Percentiles rank a stretch among this genome's conserved stretches.
Evolutionary conservation across 2,797 vertebrate species (phyloP).

Genomic region (Brachyalestes nurse): DNA sequence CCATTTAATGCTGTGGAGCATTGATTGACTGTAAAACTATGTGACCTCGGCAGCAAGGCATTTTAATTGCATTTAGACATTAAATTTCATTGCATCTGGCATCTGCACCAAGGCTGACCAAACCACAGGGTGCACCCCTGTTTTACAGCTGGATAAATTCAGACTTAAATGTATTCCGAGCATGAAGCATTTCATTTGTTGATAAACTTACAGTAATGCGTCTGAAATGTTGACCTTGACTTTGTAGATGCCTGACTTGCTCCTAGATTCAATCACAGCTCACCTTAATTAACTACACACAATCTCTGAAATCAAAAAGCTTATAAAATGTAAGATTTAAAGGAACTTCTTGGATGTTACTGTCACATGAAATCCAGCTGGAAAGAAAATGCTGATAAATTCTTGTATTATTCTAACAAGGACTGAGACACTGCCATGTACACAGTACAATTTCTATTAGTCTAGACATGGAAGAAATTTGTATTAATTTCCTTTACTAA

Average conservation of each 20-base stretch:
- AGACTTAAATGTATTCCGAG: constrained; percentile 15
- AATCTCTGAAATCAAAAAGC: constrained; percentile 29
- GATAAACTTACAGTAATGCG: constrained; percentile 28
- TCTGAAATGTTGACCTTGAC: constrained; percentile 6
- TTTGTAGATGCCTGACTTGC: background rate
- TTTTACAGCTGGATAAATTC: constrained; percentile 15
- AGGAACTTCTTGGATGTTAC: constrained; percentile 31
- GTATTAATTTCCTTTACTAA: constrained; percentile 50
- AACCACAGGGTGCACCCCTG: constrained; percentile 21
- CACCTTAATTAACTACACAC: constrained; percentile 50
- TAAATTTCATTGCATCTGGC: constrained; percentile 36
- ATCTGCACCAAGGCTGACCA: constrained; percentile 31
- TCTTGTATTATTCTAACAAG: constrained; percentile 38
- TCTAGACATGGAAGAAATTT: constrained; percentile 31
- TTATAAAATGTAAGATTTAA: constrained; percentile 46
- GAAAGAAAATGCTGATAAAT: constrained; percentile 45
- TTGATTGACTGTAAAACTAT: constrained; percentile 30
- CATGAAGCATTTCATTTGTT: constrained; percentile 17
- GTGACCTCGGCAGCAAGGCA: constrained; percentile 12
- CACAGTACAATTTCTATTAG: constrained; percentile 22
- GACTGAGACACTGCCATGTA: constrained; percentile 15
- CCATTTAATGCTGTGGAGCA: background rate
- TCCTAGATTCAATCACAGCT: constrained; percentile 25
- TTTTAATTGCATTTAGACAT: constrained; percentile 31
- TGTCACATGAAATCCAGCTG: constrained; percentile 47